Evolutionary conservation across 1,140 invertebrate genomes (phyloP).

Genomic region (Anadara kagoshimensis): DNA sequence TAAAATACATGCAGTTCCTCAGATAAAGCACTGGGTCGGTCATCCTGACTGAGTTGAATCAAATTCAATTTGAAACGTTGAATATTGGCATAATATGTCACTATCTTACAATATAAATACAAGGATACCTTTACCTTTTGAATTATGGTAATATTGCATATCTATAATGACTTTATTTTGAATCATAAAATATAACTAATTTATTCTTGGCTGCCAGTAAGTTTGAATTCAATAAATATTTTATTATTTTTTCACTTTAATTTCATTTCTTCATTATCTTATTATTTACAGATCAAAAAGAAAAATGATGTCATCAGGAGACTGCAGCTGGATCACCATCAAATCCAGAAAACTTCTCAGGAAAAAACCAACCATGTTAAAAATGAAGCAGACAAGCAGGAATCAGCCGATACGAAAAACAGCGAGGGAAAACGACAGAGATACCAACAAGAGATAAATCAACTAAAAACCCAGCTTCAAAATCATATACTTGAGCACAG

Average conservation of each 20-base stretch:
- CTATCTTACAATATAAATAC: too few relatives aligned
- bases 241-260: neutral
- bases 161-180: too few relatives aligned
- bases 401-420: constrained; percentile 69
- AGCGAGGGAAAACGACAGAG: constrained; percentile 69
- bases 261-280: neutral
- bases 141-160: too few relatives aligned
- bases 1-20: too few relatives aligned
- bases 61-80: too few relatives aligned
- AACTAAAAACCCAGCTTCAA: constrained; percentile 63
- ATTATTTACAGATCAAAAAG: constrained; percentile 63
- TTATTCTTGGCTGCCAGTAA: too few relatives aligned
- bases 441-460: constrained; percentile 61
- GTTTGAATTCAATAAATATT: too few relatives aligned
- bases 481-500: constrained; percentile 68
- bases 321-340: constrained; percentile 68
- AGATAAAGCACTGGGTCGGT: too few relatives aligned
- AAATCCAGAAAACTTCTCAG: constrained; percentile 72
- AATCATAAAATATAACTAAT: too few relatives aligned
- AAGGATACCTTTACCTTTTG: too few relatives aligned
- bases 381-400: constrained; percentile 70
- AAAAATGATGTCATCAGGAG: constrained; percentile 72
- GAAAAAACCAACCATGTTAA: constrained; percentile 67
- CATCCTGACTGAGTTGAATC: too few relatives aligned
- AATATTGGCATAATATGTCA: too few relatives aligned